phyloP scores from a whole-genome alignment of 2,797 vertebrate species.

The Poecilia gillii region DNA sequence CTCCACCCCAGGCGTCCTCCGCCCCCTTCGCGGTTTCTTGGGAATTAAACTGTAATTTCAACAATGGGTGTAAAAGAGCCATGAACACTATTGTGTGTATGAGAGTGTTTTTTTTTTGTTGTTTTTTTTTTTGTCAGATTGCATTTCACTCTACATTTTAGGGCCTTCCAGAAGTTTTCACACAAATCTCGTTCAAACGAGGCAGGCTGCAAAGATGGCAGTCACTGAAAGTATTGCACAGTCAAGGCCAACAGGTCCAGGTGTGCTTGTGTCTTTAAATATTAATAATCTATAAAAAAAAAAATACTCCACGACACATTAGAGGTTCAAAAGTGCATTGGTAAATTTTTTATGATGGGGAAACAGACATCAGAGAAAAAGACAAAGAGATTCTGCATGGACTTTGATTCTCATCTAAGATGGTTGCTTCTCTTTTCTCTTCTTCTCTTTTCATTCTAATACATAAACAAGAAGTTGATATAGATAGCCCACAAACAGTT shows the following conservation, averaged over 20 bases:
- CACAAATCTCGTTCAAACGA: slow-evolving; percentile 20
- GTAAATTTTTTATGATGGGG: slow-evolving; percentile 47
- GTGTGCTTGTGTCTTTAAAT: neutral
- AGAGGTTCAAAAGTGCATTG: slow-evolving; percentile 39
- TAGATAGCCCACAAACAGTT: slow-evolving; percentile 45
- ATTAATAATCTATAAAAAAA: neutral
- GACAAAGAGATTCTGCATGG: slow-evolving; percentile 2
- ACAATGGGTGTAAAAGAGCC: slow-evolving; percentile 12
- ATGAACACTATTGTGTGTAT: slow-evolving; percentile 9
- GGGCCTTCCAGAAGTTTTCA: slow-evolving; percentile 42
- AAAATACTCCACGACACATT: neutral
- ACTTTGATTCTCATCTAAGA: slow-evolving; percentile 19
- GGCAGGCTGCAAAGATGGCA: neutral
- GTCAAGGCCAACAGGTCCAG: neutral
- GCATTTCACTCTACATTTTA: slow-evolving; percentile 11
- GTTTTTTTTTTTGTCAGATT: slow-evolving; percentile 7
- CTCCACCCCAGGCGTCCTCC: slow-evolving; percentile 63
- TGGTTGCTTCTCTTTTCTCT: neutral
- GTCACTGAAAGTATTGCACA: neutral
- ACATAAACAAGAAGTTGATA: slow-evolving; percentile 30
- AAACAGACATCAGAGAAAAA: slow-evolving; percentile 28
- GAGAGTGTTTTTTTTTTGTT: neutral
- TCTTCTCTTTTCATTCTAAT: slow-evolving; percentile 13
- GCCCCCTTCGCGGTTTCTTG: slow-evolving; percentile 34
- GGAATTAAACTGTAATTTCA: slow-evolving; percentile 58